These are phyloP conservation scores for Apodemus sylvaticus DNA, from an alignment of 2,113 vertebrate species.

Conservation along the genomic window DNA sequence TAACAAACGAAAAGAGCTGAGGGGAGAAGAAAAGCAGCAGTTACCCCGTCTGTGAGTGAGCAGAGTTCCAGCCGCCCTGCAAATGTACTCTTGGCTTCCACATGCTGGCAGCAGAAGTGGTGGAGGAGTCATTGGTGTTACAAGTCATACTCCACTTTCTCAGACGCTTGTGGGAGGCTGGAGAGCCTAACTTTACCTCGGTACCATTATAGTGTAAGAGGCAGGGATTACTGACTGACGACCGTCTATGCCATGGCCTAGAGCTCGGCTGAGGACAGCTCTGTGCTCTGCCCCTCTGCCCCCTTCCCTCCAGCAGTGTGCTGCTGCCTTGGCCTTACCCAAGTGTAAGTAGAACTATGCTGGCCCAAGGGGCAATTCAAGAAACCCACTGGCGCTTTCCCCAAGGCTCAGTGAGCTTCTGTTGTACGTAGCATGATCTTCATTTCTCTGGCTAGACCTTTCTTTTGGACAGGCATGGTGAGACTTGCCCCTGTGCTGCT, in stretches of 20 bases:
- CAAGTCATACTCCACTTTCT: not conserved
- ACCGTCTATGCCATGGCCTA: not conserved
- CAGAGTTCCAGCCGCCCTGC: not conserved
- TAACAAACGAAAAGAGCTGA: constrained; percentile 94
- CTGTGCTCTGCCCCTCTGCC: not conserved
- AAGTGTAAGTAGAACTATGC: not conserved
- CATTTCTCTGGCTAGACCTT: not conserved
- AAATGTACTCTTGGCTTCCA: not conserved
- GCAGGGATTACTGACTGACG: not conserved
- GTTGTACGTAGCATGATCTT: not conserved
- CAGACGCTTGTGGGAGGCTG: not conserved
- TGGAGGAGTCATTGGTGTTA: not conserved
- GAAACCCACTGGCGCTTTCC: not conserved
- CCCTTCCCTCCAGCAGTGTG: not conserved
- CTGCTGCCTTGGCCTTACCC: not conserved
- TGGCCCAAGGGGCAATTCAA: not conserved
- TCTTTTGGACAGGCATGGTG: not conserved
- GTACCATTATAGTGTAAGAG: not conserved
- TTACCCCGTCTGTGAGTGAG: not conserved
- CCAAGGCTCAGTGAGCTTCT: not conserved
- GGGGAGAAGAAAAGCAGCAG: constrained; percentile 55
- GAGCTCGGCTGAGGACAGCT: not conserved
- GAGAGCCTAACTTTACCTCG: not conserved
- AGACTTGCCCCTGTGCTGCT: not conserved
- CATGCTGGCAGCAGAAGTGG: not conserved